A percentile compares a stretch with the other conserved stretches of the same genome.
Conservation (phyloP, 2,797 vertebrate species). For the Alfaro cultratus region DNA sequence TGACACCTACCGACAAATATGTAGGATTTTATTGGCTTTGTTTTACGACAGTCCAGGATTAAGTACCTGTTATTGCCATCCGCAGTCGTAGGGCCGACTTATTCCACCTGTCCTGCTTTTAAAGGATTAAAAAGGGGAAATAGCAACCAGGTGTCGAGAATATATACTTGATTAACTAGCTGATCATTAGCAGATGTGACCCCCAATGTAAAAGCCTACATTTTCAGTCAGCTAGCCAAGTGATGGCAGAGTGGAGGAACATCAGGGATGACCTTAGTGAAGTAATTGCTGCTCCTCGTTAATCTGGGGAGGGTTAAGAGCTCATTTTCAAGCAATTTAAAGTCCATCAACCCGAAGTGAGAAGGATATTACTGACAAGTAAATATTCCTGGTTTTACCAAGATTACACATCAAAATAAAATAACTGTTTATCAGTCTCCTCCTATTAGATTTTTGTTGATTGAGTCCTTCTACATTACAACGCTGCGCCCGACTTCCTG, state of each 20-base stretch:
- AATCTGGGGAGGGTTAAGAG: not conserved
- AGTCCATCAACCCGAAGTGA: not conserved
- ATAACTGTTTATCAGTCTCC: not conserved
- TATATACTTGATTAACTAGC: not conserved
- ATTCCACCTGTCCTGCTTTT: not conserved
- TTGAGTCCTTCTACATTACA: not conserved
- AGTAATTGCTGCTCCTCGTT: not conserved
- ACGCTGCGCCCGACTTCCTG: not conserved
- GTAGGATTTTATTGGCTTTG: not conserved
- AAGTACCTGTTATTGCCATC: not conserved
- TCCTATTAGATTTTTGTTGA: not conserved
- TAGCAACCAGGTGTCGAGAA: not conserved
- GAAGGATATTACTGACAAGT: not conserved
- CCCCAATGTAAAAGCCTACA: not conserved
- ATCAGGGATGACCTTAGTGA: not conserved
- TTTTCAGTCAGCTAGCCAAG: not conserved
- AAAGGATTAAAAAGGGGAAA: not conserved
- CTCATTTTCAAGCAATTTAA: not conserved
- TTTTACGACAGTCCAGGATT: not conserved
- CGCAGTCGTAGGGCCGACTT: not conserved
- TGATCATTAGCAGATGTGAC: not conserved
- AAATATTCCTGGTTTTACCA: not conserved
- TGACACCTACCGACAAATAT: not conserved
- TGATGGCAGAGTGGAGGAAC: not conserved
- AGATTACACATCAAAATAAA: not conserved